These are phyloP conservation scores for Battus philenor DNA, from an alignment of 1,140 invertebrate genomes.

Conservation along the genomic window DNA sequence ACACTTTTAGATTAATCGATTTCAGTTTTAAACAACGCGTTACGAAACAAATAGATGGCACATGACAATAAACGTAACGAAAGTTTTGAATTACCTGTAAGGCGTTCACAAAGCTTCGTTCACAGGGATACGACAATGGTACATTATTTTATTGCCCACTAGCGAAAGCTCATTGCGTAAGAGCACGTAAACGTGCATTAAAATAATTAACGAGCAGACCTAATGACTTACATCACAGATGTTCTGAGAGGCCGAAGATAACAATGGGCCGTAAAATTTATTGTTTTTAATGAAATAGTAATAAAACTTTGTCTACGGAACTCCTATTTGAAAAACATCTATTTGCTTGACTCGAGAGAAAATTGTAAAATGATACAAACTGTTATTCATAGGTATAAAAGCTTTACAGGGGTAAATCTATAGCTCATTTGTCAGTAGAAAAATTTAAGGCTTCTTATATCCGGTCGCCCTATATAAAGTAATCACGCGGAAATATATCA, in stretches of 20 bases:
- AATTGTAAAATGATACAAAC: too few relatives aligned
- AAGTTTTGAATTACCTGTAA: constrained; percentile 48
- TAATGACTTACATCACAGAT: constrained; percentile 52
- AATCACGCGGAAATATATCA: too few relatives aligned
- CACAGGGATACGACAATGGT: constrained; percentile 50
- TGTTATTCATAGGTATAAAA: too few relatives aligned
- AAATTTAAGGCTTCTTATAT: too few relatives aligned
- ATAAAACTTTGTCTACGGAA: too few relatives aligned
- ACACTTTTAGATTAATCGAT: background rate
- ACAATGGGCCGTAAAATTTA: constrained; percentile 22
- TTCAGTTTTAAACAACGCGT: background rate
- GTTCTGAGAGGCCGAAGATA: constrained; percentile 24
- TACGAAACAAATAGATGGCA: background rate
- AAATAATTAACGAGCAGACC: constrained; percentile 62
- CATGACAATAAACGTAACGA: constrained; percentile 32
- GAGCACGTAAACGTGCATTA: constrained; percentile 47
- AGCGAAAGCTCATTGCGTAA: constrained; percentile 61
- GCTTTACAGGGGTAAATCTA: too few relatives aligned
- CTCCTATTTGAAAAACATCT: too few relatives aligned
- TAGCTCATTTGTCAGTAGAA: too few relatives aligned
- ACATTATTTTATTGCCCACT: constrained; percentile 54
- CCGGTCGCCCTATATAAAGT: too few relatives aligned
- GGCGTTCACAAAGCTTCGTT: constrained; percentile 50
- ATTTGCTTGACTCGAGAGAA: too few relatives aligned
- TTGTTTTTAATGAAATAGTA: constrained; percentile 30